Evolutionary conservation across 2,113 vertebrate species (phyloP), one percentile per base, ranked within the genome.

Genomic region (Anhinga rufa): DNA sequence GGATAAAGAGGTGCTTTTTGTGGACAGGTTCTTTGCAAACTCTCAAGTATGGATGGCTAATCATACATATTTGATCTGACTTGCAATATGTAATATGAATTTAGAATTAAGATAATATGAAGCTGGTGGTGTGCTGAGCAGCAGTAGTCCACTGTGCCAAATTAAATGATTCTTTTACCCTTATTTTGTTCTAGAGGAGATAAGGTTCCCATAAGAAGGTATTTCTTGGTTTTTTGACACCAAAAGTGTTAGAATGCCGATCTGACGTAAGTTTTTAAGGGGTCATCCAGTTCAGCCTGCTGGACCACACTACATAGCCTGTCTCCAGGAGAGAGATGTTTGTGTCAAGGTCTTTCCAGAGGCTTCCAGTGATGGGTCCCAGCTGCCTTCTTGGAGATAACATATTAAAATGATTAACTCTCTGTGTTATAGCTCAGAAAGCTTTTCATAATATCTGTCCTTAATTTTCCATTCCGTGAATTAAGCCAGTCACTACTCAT

Each of bases 121-220:
- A 69, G 36, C 31, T 74, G 62, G 4, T 69, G 75, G 46, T 69
- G 57, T 38, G 5, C 61, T 62, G 71, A 46, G 61, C 42, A 83
- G 78, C 46, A 52, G 44, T 7, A 22, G 34, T 24, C 31, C 9
- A 2, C 14, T 29, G 54, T 61, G 52, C 31, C 40, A 51, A 21
- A 76, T 42, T 14, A 49, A 51, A 70, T 48, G 3, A 15, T 42
- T 61, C 24, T 79, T 79, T 92, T 49, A 29, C 22, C 17, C 7
- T 58, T 38, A 17, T 21, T 86, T 75, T 69, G 10, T 75, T 93
- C 44, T 48, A 61, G 72, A 60, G 48, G 19, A 70, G 25, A 40
- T 17, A 28, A 26, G 0, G 0, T 44, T 89, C 40, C 74, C 71
- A 0, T 20, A 12, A n/a, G 17, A 32, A 17, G 8, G 25, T 36